Conservation (phyloP, 2,797 vertebrate species). For the Phataginus tetradactyla region DNA sequence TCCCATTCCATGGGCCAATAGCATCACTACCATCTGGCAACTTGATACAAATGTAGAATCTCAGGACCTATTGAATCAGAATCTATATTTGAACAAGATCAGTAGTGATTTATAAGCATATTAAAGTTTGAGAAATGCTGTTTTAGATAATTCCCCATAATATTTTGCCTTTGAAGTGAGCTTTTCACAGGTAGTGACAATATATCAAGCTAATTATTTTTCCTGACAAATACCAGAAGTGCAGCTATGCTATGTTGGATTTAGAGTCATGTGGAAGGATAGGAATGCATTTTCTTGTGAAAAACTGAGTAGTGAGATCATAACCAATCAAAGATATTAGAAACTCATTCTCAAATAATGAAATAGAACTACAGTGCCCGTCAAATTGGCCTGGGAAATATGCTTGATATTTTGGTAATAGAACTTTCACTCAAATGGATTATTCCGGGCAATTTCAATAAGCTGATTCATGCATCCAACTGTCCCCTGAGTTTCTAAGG, state of each 20-base stretch:
- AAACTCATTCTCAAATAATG: constrained; percentile 15
- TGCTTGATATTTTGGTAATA: not conserved
- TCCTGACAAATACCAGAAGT: not conserved
- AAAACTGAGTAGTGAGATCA: not conserved
- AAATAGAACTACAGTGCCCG: not conserved
- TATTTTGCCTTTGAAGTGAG: not conserved
- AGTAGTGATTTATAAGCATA: not conserved
- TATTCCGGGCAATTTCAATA: not conserved
- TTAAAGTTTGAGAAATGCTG: not conserved
- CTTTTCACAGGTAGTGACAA: not conserved
- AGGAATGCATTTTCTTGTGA: not conserved
- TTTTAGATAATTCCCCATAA: constrained; percentile 5
- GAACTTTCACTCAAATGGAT: not conserved
- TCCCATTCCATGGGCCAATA: not conserved
- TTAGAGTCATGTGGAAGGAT: not conserved
- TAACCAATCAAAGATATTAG: not conserved
- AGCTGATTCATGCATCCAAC: not conserved
- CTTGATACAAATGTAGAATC: not conserved
- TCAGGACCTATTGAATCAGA: not conserved
- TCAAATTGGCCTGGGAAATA: not conserved
- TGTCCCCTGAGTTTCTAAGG: not conserved
- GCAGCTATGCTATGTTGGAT: not conserved
- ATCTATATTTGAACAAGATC: not conserved
- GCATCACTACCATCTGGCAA: not conserved
- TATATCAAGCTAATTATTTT: not conserved